Evolutionary conservation across 2,113 vertebrate species (phyloP), one percentile per base, ranked within the genome.

Genomic region (Chloropsis hardwickii): DNA sequence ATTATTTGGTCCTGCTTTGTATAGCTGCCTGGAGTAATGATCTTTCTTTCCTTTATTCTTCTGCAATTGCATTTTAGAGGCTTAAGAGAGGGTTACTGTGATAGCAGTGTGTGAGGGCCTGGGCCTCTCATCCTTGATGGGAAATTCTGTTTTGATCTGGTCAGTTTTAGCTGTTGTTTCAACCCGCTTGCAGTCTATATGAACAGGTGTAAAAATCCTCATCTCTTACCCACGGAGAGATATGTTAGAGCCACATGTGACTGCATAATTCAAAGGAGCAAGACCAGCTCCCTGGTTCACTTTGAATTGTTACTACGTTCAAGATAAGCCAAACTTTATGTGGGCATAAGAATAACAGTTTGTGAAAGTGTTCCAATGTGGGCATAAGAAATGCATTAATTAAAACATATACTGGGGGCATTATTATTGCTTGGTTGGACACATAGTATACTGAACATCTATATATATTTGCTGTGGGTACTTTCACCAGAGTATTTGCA

Each of bases 401-500:
- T 82, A 48, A 77, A 80, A 48, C 5, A 7, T 61, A 15, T 10
- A 40, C 14, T n/a, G 1, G 69, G 4, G 14, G 5, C 5, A 17
- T 69, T 53, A 23, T 72, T 70, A n/a, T 35, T 88, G 6, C 21
- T 94, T 4, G 1, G 22, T 67, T 39, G 29, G 16, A 47, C 18
- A 35, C 5, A 37, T 13, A 57, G 0, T 39, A 12, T 76, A 44
- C 47, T 58, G 79, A 79, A 72, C 1, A 2, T 25, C 8, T 82
- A 2, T 65, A 0, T 60, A 0, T 60, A 18, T 56, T 81, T 93
- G 35, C 9, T 65, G 5, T 27, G 16, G 2, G 1, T 77, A 69
- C 35, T 93, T 90, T 90, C 42, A 62, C 24, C 16, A 73, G 72
- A 73, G 16, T 35, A 22, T 77, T 89, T 86, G 14, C 44, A 70